Percentiles rank a stretch among this genome's conserved stretches.
Conservation (phyloP, 2,797 vertebrate species). For the Xerus rutilus region DNA sequence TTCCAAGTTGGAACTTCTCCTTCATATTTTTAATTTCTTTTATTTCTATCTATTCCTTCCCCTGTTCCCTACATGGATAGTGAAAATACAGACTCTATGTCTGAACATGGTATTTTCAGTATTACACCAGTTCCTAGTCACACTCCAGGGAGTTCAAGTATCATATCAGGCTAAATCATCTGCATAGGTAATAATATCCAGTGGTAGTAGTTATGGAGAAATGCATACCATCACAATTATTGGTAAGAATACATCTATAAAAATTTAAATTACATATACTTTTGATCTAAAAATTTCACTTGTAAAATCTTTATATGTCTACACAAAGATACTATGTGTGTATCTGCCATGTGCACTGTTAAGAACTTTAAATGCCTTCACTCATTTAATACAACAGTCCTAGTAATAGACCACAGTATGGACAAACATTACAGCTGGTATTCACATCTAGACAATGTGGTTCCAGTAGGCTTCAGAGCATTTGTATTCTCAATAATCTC, state of each 20-base stretch:
- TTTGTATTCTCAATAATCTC: background rate
- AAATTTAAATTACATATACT: background rate
- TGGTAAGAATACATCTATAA: background rate
- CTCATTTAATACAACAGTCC: background rate
- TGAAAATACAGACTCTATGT: too few relatives aligned
- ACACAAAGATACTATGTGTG: background rate
- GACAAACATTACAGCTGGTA: background rate
- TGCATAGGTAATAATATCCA: background rate
- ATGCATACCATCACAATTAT: background rate
- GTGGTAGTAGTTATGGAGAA: background rate
- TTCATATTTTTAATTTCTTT: background rate
- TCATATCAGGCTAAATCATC: background rate
- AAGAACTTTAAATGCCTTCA: background rate
- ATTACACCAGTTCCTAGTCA: background rate
- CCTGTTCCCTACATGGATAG: background rate
- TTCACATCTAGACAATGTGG: background rate
- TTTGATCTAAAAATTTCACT: background rate
- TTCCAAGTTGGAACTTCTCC: background rate
- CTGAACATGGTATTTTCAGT: too few relatives aligned
- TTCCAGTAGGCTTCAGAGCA: background rate
- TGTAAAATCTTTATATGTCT: background rate
- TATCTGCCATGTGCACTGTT: background rate
- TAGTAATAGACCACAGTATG: background rate
- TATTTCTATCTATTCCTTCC: background rate
- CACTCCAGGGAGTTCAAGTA: background rate